These are phyloP conservation scores for Adoxophyes honmai DNA, from an alignment of 1,140 invertebrate genomes.

Conservation along the genomic window DNA sequence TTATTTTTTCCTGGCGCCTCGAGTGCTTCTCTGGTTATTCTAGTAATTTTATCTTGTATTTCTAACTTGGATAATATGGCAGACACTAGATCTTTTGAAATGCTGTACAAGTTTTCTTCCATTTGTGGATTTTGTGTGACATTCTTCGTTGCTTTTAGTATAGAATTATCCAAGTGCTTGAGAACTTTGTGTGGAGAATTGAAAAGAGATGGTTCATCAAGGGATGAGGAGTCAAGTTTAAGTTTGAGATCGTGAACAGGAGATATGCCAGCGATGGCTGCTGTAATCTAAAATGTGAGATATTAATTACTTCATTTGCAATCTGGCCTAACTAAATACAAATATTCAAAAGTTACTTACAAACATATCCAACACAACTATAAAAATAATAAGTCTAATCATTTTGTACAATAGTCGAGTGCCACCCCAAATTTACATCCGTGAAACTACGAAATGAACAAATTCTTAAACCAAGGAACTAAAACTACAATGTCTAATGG, in stretches of 20 bases:
- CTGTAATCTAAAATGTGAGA: constrained; percentile 30
- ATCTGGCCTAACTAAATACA: not conserved
- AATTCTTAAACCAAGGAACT: not conserved
- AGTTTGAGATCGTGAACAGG: constrained; percentile 58
- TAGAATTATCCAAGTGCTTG: constrained; percentile 54
- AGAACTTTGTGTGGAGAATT: constrained; percentile 54
- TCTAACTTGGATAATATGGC: constrained; percentile 60
- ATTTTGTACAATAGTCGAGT: not conserved
- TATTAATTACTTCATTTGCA: constrained; percentile 16
- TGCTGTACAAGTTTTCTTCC: constrained; percentile 61
- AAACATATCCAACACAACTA: not conserved
- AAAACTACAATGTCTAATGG: not conserved
- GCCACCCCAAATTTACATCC: not conserved
- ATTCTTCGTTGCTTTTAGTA: constrained; percentile 59
- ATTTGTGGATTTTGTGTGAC: constrained; percentile 62
- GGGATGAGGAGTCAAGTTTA: constrained; percentile 38
- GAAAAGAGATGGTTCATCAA: constrained; percentile 37
- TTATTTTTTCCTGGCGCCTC: constrained; percentile 63
- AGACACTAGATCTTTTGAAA: constrained; percentile 62
- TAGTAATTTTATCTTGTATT: constrained; percentile 66
- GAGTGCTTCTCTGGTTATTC: constrained; percentile 61
- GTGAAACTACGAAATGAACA: not conserved
- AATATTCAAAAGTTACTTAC: not conserved
- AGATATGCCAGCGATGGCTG: constrained; percentile 45
- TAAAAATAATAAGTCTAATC: not conserved